A percentile compares a stretch with the other conserved stretches of the same genome.
These are phyloP conservation scores for Rhinoraja longicauda DNA, from an alignment of 2,797 vertebrate genomes.

Conservation along the genomic window DNA sequence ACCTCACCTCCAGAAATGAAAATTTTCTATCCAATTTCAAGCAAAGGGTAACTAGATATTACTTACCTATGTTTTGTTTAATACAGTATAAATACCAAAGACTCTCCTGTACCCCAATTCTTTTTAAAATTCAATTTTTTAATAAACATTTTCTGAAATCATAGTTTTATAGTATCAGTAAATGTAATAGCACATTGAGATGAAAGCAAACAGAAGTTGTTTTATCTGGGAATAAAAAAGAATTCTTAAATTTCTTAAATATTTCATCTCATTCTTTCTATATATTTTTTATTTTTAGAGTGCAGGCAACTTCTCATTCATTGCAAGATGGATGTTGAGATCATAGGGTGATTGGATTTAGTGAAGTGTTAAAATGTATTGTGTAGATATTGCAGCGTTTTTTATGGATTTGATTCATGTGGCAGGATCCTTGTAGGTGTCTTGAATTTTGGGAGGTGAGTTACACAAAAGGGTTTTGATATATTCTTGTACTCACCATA, in stretches of 20 bases:
- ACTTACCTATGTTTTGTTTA: not conserved
- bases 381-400: not conserved
- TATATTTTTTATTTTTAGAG: not conserved
- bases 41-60: conserved; percentile 63
- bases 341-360: not conserved
- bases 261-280: not conserved
- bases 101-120: not conserved
- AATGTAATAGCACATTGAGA: not conserved
- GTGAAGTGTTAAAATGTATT: not conserved
- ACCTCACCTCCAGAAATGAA: conserved; percentile 73
- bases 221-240: not conserved
- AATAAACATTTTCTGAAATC: not conserved
- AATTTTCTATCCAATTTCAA: conserved; percentile 58
- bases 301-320: not conserved
- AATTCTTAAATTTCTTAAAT: not conserved
- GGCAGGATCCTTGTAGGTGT: not conserved
- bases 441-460: not conserved
- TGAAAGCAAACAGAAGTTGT: not conserved
- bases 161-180: not conserved
- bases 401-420: not conserved
- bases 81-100: not conserved
- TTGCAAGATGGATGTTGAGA: not conserved
- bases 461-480: not conserved
- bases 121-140: not conserved
- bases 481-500: not conserved